Conservation (phyloP, 2,888 invertebrate species). For the Amphipyra berbera region DNA sequence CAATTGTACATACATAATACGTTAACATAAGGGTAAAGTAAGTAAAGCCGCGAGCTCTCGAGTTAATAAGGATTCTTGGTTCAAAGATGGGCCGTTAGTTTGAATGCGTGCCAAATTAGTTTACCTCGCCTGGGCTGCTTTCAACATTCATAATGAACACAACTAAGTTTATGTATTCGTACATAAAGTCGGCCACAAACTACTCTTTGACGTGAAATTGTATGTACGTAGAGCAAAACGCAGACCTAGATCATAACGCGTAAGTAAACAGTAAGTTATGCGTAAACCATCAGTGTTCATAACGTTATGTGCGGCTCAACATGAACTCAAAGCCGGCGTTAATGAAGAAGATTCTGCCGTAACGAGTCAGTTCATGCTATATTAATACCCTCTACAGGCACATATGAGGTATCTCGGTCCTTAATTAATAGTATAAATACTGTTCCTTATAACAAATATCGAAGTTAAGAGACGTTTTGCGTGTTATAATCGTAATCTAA, state of each 20-base stretch:
- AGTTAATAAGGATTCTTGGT: constrained; percentile 68
- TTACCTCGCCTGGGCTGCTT: constrained; percentile 63
- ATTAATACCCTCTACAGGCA: neutral
- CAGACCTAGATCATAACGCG: constrained; percentile 33
- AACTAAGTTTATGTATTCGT: constrained; percentile 51
- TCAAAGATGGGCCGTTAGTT: constrained; percentile 69
- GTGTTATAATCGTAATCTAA: too few species aligned
- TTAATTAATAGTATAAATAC: constrained; percentile 2
- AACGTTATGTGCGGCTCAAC: constrained; percentile 15
- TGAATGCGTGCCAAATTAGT: constrained; percentile 80
- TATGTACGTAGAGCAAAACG: constrained; percentile 31
- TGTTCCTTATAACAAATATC: too few species aligned
- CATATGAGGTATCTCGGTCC: neutral
- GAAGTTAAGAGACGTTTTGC: too few species aligned
- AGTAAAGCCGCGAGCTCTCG: constrained; percentile 52
- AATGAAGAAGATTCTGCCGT: constrained; percentile 30
- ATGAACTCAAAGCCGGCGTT: constrained; percentile 2
- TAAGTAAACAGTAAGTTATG: constrained; percentile 39
- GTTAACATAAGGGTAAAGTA: constrained; percentile 28
- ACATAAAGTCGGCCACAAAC: constrained; percentile 53
- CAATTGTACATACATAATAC: constrained; percentile 36
- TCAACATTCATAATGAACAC: constrained; percentile 55
- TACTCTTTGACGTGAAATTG: constrained; percentile 50
- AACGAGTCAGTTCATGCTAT: constrained; percentile 10
- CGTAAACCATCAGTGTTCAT: constrained; percentile 31